Conservation (phyloP, 2,113 vertebrate genomes). For the Chionis minor region DNA sequence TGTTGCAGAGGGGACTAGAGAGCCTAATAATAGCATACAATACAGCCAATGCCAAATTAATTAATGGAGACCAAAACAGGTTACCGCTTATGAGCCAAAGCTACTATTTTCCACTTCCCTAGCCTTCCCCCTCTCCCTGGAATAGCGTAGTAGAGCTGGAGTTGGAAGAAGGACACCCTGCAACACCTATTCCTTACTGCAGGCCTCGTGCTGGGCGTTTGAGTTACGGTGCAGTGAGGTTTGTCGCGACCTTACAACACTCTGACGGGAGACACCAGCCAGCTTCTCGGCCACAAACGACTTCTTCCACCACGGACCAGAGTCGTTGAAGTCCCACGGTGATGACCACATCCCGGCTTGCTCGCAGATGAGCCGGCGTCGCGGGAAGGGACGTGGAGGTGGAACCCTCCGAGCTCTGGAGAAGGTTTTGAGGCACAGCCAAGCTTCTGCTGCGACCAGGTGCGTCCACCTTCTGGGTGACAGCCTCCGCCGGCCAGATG, state of each 20-base stretch:
- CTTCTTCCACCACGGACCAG: rapidly evolving
- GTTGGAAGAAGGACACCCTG: not conserved
- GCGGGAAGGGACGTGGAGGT: not conserved
- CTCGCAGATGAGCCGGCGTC: not conserved
- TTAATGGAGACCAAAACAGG: slow-evolving; percentile 56
- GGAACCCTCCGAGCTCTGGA: not conserved
- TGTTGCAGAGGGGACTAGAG: slow-evolving; percentile 54
- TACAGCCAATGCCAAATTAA: slow-evolving; percentile 39
- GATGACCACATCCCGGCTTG: rapidly evolving
- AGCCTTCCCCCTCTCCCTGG: not conserved
- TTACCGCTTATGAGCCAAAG: slow-evolving; percentile 32
- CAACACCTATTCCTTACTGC: rapidly evolving
- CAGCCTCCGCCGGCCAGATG: not conserved
- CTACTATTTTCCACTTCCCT: slow-evolving; percentile 52
- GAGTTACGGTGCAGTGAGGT: not conserved
- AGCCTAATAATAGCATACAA: slow-evolving; percentile 59
- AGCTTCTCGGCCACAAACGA: too few relatives aligned
- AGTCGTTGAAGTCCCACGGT: rapidly evolving
- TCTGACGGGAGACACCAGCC: not conserved
- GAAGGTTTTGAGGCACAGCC: not conserved
- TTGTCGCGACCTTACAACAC: not conserved
- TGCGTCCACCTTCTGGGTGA: not conserved
- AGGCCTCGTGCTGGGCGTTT: not conserved
- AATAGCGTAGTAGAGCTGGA: not conserved
- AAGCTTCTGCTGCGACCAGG: not conserved